These are phyloP conservation scores for Diplodus puntazzo DNA, from an alignment of 2,797 vertebrate genomes.

Conservation along the genomic window DNA sequence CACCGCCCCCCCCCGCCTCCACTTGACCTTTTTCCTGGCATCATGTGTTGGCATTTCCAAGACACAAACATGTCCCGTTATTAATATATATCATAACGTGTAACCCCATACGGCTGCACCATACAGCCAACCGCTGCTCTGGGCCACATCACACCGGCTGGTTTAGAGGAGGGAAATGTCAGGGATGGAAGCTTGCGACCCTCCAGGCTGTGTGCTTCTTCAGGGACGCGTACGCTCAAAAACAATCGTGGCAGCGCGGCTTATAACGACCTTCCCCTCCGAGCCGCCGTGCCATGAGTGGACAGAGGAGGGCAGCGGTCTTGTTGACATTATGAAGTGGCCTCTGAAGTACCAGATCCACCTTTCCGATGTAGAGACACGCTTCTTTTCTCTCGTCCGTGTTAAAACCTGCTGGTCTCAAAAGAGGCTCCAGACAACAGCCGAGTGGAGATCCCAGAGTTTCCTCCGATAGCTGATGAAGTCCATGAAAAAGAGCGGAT, in stretches of 20 bases:
- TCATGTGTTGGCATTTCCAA: slow-evolving; percentile 55
- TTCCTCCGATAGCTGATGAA: not conserved
- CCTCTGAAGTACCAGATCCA: not conserved
- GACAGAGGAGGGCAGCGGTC: not conserved
- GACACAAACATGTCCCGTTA: slow-evolving; percentile 19
- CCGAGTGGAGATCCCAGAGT: not conserved
- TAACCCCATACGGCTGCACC: not conserved
- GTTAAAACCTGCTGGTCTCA: too few relatives aligned
- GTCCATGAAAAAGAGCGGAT: too few relatives aligned
- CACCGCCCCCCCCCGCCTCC: not conserved
- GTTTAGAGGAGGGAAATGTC: slow-evolving; percentile 49
- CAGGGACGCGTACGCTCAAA: slow-evolving; percentile 28
- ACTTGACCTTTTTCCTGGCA: slow-evolving; percentile 39
- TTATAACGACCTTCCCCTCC: not conserved
- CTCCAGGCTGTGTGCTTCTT: slow-evolving; percentile 32
- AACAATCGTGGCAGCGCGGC: slow-evolving; percentile 30
- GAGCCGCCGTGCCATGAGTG: not conserved
- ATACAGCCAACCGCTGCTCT: not conserved
- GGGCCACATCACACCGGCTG: slow-evolving; percentile 2
- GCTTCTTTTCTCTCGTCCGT: not conserved
- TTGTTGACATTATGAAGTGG: slow-evolving; percentile 1
- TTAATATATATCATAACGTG: slow-evolving; percentile 21
- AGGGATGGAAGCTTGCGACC: slow-evolving; percentile 18
- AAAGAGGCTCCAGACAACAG: too few relatives aligned
- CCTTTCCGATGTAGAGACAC: not conserved